Conservation (phyloP, 2,113 vertebrate species). For the Ictalurus furcatus region DNA sequence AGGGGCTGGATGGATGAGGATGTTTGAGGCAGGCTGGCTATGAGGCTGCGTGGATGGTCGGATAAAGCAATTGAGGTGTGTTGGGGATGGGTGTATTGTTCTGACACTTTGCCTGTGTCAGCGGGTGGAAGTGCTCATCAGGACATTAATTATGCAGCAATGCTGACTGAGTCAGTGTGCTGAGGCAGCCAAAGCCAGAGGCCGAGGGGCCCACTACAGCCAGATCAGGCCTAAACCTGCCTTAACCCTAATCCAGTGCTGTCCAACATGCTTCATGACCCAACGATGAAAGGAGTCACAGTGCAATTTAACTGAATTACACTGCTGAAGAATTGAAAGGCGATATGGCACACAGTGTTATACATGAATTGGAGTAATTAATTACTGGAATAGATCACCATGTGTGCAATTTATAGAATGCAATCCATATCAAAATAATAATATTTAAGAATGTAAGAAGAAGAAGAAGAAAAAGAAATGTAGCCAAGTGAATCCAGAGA, state of each 20-base stretch:
- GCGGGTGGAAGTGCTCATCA: slow-evolving; percentile 96
- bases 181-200: slow-evolving; percentile 81
- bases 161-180: slow-evolving; percentile 94
- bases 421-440: neutral
- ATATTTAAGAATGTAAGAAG: neutral
- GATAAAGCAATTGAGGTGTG: slow-evolving; percentile 55
- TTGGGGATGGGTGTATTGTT: slow-evolving; percentile 83
- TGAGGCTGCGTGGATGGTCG: slow-evolving; percentile 31
- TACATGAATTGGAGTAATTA: too few species aligned
- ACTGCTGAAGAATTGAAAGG: neutral
- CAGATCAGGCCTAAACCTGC: slow-evolving; percentile 19
- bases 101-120: slow-evolving; percentile 99
- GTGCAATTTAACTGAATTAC: neutral
- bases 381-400: neutral
- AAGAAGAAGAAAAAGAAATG: neutral
- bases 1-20: slow-evolving; percentile 79
- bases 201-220: slow-evolving; percentile 59
- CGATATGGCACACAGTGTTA: too few species aligned
- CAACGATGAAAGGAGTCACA: neutral
- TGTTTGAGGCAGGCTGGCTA: slow-evolving; percentile 70
- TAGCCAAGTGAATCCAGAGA: neutral
- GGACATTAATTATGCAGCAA: slow-evolving; percentile 99
- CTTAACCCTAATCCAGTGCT: slow-evolving; percentile 13
- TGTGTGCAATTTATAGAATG: neutral
- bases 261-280: slow-evolving; percentile 13